phyloP scores from a whole-genome alignment of 1,140 invertebrate genomes.

The Drosophila truncata region DNA sequence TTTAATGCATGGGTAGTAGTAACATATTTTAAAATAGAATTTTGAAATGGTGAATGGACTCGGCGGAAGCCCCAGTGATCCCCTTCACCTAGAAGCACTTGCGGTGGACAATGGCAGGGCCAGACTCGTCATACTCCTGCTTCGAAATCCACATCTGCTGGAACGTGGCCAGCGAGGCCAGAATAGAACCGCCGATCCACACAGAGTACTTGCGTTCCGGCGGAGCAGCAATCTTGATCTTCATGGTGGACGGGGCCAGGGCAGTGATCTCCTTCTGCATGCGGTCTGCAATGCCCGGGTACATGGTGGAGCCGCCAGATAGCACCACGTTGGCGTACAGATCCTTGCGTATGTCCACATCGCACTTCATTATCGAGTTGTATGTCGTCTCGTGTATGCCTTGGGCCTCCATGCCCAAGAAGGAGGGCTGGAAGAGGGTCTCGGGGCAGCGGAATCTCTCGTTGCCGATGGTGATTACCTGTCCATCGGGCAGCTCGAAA shows the following conservation, averaged over 20 bases:
- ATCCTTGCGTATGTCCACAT: slow-evolving; percentile 15
- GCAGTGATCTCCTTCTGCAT: slow-evolving; percentile 15
- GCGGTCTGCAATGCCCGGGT: slow-evolving; percentile 3
- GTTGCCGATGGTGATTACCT: slow-evolving; percentile 3
- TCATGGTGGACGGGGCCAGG: slow-evolving; percentile 10
- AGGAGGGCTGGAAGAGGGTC: slow-evolving; percentile 6
- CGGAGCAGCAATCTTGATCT: slow-evolving; percentile 13
- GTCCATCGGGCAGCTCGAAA: slow-evolving; percentile 3
- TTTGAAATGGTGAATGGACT: not conserved
- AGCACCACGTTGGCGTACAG: slow-evolving; percentile 5
- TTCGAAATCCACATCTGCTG: slow-evolving; percentile 17
- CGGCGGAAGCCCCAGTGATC: not conserved
- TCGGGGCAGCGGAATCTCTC: slow-evolving; percentile 11
- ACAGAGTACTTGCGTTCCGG: slow-evolving; percentile 11
- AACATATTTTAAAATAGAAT: not conserved
- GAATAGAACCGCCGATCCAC: slow-evolving; percentile 4
- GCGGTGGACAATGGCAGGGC: slow-evolving; percentile 13
- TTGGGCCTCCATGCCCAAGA: slow-evolving; percentile 12
- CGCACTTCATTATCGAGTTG: slow-evolving; percentile 10
- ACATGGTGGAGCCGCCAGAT: slow-evolving; percentile 9
- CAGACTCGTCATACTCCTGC: slow-evolving; percentile 17
- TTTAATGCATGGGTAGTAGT: not conserved
- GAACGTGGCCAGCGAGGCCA: slow-evolving; percentile 11
- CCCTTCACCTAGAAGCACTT: not conserved
- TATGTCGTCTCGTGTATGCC: slow-evolving; percentile 10